Evolutionary conservation across 1,140 invertebrate genomes (phyloP).

Genomic region (Drosophila bocqueti): DNA sequence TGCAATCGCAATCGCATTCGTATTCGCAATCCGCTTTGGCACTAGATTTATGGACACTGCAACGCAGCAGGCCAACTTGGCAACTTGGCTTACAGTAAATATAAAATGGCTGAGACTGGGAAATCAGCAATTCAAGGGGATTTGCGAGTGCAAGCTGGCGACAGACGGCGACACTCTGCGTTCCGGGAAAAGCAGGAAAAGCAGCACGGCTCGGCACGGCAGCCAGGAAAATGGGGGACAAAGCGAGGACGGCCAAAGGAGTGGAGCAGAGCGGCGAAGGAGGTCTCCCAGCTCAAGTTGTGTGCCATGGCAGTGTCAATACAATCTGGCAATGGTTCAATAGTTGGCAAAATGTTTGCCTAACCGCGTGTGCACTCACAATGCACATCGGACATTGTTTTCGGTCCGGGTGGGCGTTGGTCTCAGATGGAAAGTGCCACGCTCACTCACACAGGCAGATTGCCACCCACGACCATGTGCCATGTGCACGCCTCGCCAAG

Average conservation of each 20-base stretch:
- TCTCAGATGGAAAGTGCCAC: slow-evolving; percentile 4
- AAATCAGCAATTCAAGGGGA: slow-evolving; percentile 77
- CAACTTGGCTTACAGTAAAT: slow-evolving; percentile 51
- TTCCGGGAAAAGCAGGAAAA: slow-evolving; percentile 7
- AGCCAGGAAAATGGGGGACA: neutral
- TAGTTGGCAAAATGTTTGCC: slow-evolving; percentile 81
- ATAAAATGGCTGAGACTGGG: slow-evolving; percentile 57
- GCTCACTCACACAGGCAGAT: neutral
- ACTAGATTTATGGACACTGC: slow-evolving; percentile 72
- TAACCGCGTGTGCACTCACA: slow-evolving; percentile 77
- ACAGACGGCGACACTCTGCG: slow-evolving; percentile 49
- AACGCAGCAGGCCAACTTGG: slow-evolving; percentile 46
- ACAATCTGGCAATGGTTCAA: slow-evolving; percentile 80
- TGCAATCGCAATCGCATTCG: slow-evolving; percentile 53
- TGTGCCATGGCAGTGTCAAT: slow-evolving; percentile 65
- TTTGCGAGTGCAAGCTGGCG: slow-evolving; percentile 71
- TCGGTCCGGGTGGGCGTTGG: slow-evolving; percentile 25
- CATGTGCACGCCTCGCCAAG: slow-evolving; percentile 62
- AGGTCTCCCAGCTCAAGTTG: slow-evolving; percentile 42
- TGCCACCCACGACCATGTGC: slow-evolving; percentile 47
- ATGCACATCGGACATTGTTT: slow-evolving; percentile 65
- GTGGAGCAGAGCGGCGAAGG: neutral
- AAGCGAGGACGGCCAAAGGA: neutral
- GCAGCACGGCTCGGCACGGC: neutral
- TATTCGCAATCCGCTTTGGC: slow-evolving; percentile 74